Percentiles rank a stretch among this genome's conserved stretches.
Conservation (phyloP, 2,797 vertebrate genomes). For the Pseudochirops corinnae region DNA sequence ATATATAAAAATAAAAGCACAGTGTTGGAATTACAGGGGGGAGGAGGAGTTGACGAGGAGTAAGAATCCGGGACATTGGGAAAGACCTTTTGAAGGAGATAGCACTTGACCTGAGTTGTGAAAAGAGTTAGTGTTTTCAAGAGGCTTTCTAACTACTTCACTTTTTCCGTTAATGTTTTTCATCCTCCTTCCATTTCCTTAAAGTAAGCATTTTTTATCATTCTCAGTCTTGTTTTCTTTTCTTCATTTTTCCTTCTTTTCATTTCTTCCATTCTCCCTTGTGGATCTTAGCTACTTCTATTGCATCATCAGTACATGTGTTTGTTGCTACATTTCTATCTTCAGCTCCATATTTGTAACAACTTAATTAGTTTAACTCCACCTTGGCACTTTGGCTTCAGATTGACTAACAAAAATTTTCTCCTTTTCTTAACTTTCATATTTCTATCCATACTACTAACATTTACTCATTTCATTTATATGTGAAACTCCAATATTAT, state of each 20-base stretch:
- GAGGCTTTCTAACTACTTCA: background rate
- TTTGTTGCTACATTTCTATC: background rate
- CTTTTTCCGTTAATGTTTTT: background rate
- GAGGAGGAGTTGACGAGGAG: accelerated
- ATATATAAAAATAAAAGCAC: background rate
- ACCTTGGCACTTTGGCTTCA: background rate
- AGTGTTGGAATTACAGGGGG: background rate
- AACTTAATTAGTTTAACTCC: background rate
- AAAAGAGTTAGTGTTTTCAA: background rate
- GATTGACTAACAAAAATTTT: background rate
- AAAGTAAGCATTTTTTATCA: background rate
- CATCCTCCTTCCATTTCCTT: background rate
- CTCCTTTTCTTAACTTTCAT: background rate
- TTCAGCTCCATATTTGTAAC: background rate
- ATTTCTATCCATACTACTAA: background rate
- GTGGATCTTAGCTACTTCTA: background rate
- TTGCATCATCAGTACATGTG: background rate
- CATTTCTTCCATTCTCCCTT: background rate
- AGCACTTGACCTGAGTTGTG: background rate
- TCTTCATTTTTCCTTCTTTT: background rate
- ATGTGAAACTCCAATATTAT: background rate
- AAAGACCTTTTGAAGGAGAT: background rate
- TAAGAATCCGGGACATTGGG: background rate
- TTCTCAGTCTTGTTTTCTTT: background rate
- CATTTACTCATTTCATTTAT: background rate